Percentiles rank a stretch among this genome's conserved stretches.
phyloP scores from a whole-genome alignment of 2,888 invertebrate genomes.

The Apocheima hispidaria region DNA sequence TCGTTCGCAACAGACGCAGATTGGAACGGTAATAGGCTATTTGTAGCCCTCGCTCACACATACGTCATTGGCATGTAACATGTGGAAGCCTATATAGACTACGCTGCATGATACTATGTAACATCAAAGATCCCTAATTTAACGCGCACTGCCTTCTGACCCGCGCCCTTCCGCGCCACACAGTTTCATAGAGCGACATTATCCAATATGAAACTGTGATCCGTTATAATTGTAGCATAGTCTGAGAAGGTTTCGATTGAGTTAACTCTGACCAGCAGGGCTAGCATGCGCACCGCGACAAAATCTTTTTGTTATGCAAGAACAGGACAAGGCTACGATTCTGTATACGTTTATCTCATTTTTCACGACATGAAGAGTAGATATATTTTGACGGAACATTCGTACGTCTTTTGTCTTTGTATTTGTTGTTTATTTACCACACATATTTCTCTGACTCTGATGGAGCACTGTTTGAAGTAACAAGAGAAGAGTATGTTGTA shows the following conservation, averaged over 20 bases:
- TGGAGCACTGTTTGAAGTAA: slow-evolving; percentile 35
- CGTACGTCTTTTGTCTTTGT: slow-evolving; percentile 28
- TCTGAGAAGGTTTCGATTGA: slow-evolving; percentile 15
- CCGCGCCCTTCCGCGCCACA: not conserved
- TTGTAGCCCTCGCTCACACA: slow-evolving; percentile 19
- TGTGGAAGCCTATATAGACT: not conserved
- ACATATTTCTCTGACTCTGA: slow-evolving; percentile 33
- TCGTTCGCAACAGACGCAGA: slow-evolving; percentile 32
- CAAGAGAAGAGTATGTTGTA: slow-evolving; percentile 2
- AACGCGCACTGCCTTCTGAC: not conserved
- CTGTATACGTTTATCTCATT: no score
- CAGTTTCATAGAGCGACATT: not conserved
- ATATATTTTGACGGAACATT: slow-evolving; percentile 28
- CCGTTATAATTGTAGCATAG: not conserved
- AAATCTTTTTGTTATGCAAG: no score
- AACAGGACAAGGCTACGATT: no score
- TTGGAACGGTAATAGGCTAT: slow-evolving; percentile 37
- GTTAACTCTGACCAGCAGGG: slow-evolving; percentile 22
- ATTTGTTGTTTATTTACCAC: slow-evolving; percentile 36
- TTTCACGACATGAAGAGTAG: no score
- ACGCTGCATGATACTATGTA: not conserved
- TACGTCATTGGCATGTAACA: slow-evolving; percentile 6
- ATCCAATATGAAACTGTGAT: no score
- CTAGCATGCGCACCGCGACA: no score
- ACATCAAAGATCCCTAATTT: not conserved